A percentile compares a stretch with the other conserved stretches of the same genome.
phyloP scores from a whole-genome alignment of 2,888 invertebrate species.

The Tubulanus polymorphus region DNA sequence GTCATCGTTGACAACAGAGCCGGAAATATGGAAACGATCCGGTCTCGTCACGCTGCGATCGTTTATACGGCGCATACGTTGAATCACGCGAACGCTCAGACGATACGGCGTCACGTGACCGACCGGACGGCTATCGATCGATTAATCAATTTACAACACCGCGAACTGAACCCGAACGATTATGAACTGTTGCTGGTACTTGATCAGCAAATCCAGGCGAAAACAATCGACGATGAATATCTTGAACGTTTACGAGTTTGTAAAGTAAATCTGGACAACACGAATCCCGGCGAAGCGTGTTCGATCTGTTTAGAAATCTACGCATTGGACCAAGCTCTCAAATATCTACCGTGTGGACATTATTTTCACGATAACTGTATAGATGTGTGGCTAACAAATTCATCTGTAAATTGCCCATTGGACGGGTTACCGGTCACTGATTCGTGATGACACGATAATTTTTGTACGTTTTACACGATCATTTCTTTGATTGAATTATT shows the following conservation, averaged over 20 bases:
- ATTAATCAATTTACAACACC: conserved; percentile 40
- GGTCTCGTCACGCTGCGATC: conserved; percentile 13
- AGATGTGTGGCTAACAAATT: conserved; percentile 44
- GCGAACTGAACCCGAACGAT: conserved; percentile 51
- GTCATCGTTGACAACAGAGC: conserved; percentile 5
- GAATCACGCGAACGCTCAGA: conserved; percentile 24
- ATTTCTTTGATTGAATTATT: no score
- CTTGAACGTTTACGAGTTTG: conserved; percentile 33
- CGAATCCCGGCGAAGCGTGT: conserved; percentile 26
- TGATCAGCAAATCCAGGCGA: conserved; percentile 45
- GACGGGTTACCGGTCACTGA: conserved; percentile 46
- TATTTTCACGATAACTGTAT: conserved; percentile 46
- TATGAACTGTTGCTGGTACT: conserved; percentile 43
- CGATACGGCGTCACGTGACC: no score
- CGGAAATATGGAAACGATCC: background rate
- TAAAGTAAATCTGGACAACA: conserved; percentile 21
- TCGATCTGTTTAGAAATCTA: conserved; percentile 46
- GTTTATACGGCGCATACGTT: conserved; percentile 32
- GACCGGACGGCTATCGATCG: no score
- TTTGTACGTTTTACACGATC: no score
- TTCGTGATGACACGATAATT: no score
- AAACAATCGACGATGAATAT: conserved; percentile 31
- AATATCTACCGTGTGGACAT: conserved; percentile 45
- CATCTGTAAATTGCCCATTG: conserved; percentile 46
- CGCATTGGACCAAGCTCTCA: conserved; percentile 31